Conservation (phyloP, 2,888 invertebrate species). For the Idaea straminata region DNA sequence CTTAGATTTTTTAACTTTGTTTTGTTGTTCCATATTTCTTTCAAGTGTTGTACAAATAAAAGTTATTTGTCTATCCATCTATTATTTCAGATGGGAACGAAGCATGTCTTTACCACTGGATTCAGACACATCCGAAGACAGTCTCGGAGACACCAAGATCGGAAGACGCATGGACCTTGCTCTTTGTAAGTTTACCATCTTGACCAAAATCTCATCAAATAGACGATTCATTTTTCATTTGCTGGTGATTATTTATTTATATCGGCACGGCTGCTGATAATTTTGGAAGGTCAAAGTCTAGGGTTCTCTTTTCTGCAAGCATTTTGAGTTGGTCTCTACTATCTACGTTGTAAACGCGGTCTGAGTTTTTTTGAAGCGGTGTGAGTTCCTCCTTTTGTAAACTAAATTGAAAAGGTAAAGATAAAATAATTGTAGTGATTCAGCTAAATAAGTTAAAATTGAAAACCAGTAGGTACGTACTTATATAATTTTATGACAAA, state of each 20-base stretch:
- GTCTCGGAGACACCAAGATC: constrained; percentile 66
- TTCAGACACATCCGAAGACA: constrained; percentile 69
- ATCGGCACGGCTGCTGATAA: constrained; percentile 73
- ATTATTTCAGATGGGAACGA: constrained; percentile 81
- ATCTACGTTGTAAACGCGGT: constrained; percentile 41
- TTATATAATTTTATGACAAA: too few species aligned
- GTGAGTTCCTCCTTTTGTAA: constrained; percentile 45
- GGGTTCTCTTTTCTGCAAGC: constrained; percentile 48
- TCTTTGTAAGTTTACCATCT: constrained; percentile 84
- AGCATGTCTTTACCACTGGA: constrained; percentile 85
- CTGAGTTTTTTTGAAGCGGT: constrained; percentile 41
- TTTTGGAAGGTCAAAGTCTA: constrained; percentile 43
- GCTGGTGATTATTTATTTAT: constrained; percentile 73
- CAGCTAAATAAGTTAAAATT: not conserved
- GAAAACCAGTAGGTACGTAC: too few species aligned
- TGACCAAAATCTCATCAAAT: constrained; percentile 36
- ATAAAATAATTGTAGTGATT: not conserved
- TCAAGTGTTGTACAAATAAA: not conserved
- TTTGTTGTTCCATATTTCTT: too few species aligned
- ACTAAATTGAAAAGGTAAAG: constrained; percentile 14
- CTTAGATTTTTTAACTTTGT: too few species aligned
- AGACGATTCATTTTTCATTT: constrained; percentile 73
- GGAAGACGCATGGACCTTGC: constrained; percentile 91
- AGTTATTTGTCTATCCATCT: not conserved
- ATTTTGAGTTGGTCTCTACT: constrained; percentile 39